A percentile compares a stretch with the other conserved stretches of the same genome.
These are phyloP conservation scores for Menidia menidia DNA, from an alignment of 2,797 vertebrate species.

Conservation along the genomic window DNA sequence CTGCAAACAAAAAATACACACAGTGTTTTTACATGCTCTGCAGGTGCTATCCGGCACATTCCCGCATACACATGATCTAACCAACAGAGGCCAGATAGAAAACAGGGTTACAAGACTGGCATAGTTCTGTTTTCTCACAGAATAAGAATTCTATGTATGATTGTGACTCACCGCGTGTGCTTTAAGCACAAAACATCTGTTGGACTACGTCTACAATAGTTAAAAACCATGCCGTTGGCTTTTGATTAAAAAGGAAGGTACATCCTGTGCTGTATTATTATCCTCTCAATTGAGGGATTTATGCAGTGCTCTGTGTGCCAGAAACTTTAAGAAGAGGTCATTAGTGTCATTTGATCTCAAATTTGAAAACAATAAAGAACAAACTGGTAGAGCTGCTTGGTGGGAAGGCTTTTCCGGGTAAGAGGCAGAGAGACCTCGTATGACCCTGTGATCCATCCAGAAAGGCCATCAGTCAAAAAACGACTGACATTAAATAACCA, in stretches of 20 bases:
- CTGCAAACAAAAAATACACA: slow-evolving; percentile 48
- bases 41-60: slow-evolving; percentile 66
- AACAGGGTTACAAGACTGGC: neutral
- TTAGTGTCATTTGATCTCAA: slow-evolving; percentile 65
- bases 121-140: slow-evolving; percentile 25
- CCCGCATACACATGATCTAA: slow-evolving; percentile 11
- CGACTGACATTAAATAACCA: slow-evolving; percentile 44
- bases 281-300: slow-evolving; percentile 43
- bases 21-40: slow-evolving; percentile 53
- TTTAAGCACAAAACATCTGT: slow-evolving; percentile 8
- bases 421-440: slow-evolving; percentile 46
- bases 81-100: slow-evolving; percentile 16
- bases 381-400: slow-evolving; percentile 36
- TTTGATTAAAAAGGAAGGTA: slow-evolving; percentile 42
- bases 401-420: slow-evolving; percentile 51
- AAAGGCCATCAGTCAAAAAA: slow-evolving; percentile 56
- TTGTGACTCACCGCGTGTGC: slow-evolving; percentile 14
- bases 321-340: slow-evolving; percentile 48
- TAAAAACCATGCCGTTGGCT: slow-evolving; percentile 7
- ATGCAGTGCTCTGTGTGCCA: slow-evolving; percentile 29
- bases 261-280: slow-evolving; percentile 36
- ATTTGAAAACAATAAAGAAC: slow-evolving; percentile 43
- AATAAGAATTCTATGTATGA: slow-evolving; percentile 5
- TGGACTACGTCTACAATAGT: slow-evolving; percentile 14
- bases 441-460: slow-evolving; percentile 47